A percentile compares a stretch with the other conserved stretches of the same genome.
phyloP scores from a whole-genome alignment of 2,888 invertebrate genomes.

The Amorpha juglandis region DNA sequence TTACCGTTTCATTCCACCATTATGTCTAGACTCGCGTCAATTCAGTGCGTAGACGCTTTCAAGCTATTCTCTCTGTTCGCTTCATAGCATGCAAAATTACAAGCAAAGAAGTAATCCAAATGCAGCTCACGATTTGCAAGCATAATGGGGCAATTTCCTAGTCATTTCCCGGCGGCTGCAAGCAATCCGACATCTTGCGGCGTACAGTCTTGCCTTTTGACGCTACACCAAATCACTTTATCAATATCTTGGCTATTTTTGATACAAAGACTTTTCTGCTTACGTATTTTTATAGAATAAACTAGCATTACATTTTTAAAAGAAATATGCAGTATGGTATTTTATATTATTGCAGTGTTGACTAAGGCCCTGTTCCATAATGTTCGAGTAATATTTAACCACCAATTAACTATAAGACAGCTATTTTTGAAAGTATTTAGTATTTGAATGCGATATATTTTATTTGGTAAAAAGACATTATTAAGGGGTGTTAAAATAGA shows the following conservation, averaged over 20 bases:
- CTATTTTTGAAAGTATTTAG: too few species aligned
- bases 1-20: slow-evolving; percentile 27
- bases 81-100: slow-evolving; percentile 70
- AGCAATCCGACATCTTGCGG: slow-evolving; percentile 76
- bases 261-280: slow-evolving; percentile 17
- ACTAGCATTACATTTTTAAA: not conserved
- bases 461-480: too few species aligned
- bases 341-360: too few species aligned
- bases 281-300: not conserved
- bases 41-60: slow-evolving; percentile 56
- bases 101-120: slow-evolving; percentile 77
- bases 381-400: too few species aligned
- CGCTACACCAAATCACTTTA: slow-evolving; percentile 50
- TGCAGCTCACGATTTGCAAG: slow-evolving; percentile 80
- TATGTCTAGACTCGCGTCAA: slow-evolving; percentile 28
- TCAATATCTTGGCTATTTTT: slow-evolving; percentile 43
- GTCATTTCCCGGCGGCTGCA: slow-evolving; percentile 77
- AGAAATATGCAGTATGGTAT: not conserved
- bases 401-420: too few species aligned
- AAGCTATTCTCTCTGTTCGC: slow-evolving; percentile 48
- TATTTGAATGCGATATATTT: too few species aligned
- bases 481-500: too few species aligned
- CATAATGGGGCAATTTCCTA: slow-evolving; percentile 81
- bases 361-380: too few species aligned
- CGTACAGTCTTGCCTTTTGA: slow-evolving; percentile 52